Base-by-base conservation (phyloP, 2,888 invertebrate species). In the Sesamia inferens region DNA sequence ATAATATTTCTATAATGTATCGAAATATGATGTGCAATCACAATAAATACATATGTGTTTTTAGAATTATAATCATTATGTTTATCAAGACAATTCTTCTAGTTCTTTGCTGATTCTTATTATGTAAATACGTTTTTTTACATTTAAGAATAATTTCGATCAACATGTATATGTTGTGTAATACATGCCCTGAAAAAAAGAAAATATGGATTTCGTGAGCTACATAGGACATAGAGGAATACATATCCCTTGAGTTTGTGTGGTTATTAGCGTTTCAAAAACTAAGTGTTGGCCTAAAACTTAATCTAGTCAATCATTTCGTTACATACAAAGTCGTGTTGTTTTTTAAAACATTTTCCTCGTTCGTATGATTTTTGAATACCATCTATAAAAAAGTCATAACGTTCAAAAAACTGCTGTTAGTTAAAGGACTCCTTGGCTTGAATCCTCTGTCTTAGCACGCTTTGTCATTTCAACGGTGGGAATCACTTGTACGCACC, bases 401-500 rank as follows among this genome's bases (percentile, higher is more conserved):
- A n/a, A 79, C 74, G 79, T 83, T 69, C 73, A 55, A 48, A 39
- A 70, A 68, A 71, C 81, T 81, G 71, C 83, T 70, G 31, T 68
- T 64, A 64, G 67, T 57, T 31, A 51, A 72, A 48, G 66, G 39
- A 58, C 62, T 76, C 67, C 47, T 71, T 67, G 58, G 66, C 78
- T 76, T 78, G 2, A n/a, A 55, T 70, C 74, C 76, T 79, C 47
- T 70, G 57, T 70, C n/a, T 55, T 68, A 39, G 76, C 78, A 87
- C 74, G 87, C 86, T 83, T 79, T 79, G 65, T 73, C 68, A 73
- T 80, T 79, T 83, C 75, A 67, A 61, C 54, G 71, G 84, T 84
- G 79, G 79, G 83, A 73, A 79, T 82, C 79, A 76, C 80, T 71
- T 71, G 65, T 65, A 71, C 64, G 86, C 90, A 88, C 90, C 88